Conservation (phyloP, 1,140 invertebrate genomes). For the Temnothorax nylanderi region DNA sequence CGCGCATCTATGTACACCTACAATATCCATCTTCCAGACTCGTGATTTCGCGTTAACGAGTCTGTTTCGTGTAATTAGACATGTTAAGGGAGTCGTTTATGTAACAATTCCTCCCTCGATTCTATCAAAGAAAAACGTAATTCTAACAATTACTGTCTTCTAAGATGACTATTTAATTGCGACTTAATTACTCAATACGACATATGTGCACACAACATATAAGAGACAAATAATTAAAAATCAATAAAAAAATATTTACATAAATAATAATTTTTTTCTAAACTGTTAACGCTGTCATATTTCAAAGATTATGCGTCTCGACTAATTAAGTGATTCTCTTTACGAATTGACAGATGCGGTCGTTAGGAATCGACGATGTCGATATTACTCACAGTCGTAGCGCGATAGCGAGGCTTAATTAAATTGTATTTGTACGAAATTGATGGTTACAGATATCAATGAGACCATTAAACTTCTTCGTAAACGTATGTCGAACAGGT, state of each 20-base stretch:
- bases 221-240: slow-evolving; percentile 9
- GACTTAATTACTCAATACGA: neutral
- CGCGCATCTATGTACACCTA: neutral
- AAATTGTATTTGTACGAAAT: slow-evolving; percentile 72
- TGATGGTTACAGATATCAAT: slow-evolving; percentile 69
- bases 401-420: slow-evolving; percentile 62
- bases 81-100: slow-evolving; percentile 36
- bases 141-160: neutral
- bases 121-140: slow-evolving; percentile 1
- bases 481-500: slow-evolving; percentile 74
- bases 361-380: slow-evolving; percentile 40
- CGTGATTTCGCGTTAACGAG: slow-evolving; percentile 58
- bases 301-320: neutral
- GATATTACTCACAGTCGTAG: slow-evolving; percentile 37
- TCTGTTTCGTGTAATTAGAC: slow-evolving; percentile 65
- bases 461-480: slow-evolving; percentile 61
- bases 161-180: neutral
- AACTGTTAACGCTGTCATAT: neutral
- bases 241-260: slow-evolving; percentile 26
- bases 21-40: slow-evolving; percentile 64
- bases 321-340: slow-evolving; percentile 54
- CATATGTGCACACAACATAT: too few species aligned
- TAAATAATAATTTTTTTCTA: neutral
- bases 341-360: slow-evolving; percentile 43
- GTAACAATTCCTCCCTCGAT: neutral